phyloP scores from a whole-genome alignment of 2,888 invertebrate species.

The Dryocosmus kuriphilus region DNA sequence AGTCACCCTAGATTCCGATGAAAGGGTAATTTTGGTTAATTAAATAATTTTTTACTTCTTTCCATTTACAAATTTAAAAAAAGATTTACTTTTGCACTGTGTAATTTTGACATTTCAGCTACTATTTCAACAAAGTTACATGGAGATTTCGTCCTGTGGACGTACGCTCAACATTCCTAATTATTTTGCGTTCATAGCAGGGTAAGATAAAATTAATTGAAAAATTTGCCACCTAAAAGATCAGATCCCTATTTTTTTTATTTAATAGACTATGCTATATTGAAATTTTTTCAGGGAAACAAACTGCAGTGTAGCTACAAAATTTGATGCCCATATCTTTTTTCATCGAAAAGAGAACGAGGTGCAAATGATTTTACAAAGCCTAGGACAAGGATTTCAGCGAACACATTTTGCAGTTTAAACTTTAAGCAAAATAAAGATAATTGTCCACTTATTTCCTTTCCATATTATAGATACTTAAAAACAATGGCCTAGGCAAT shows the following conservation, averaged over 20 bases:
- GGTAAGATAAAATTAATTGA: constrained; percentile 76
- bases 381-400: constrained; percentile 80
- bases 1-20: constrained; percentile 74
- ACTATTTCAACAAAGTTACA: constrained; percentile 81
- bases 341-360: constrained; percentile 75
- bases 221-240: neutral
- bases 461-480: neutral
- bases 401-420: constrained; percentile 79
- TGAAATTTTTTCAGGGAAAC: constrained; percentile 75
- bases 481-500: neutral
- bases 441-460: neutral
- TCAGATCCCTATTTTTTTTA: too few relatives aligned
- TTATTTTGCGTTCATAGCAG: constrained; percentile 82
- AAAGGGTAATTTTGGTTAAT: constrained; percentile 70
- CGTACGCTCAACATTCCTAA: constrained; percentile 79
- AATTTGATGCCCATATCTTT: constrained; percentile 79
- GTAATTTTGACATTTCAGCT: constrained; percentile 74
- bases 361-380: constrained; percentile 78
- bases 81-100: neutral
- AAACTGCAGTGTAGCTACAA: constrained; percentile 77
- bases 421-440: neutral
- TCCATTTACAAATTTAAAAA: neutral
- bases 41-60: neutral
- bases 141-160: constrained; percentile 84
- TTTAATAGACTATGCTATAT: too few relatives aligned